Base-by-base conservation (phyloP, 2,888 invertebrate genomes). In the Rhagium mordax region DNA sequence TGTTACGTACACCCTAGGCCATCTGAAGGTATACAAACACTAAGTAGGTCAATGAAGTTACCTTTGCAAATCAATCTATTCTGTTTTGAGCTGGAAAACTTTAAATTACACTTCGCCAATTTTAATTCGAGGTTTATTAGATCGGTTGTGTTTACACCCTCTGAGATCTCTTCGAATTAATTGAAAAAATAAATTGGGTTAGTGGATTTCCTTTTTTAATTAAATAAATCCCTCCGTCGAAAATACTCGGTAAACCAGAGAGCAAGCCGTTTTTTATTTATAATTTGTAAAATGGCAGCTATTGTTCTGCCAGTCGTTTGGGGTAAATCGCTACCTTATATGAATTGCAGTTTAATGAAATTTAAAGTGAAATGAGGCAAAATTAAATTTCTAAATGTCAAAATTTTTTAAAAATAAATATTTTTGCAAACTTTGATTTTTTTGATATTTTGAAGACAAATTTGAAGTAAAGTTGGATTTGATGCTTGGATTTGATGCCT, bases 31-130 rank as follows among this genome's bases (percentile, higher is more conserved):
- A 24, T 4, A 24, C 15, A 4, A n/a, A 18, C 16, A 33, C 33
- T 29, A 16, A 33, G 33, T 59, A 33, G 33, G 21, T 33, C 8
- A 33, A 33, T 15, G 41, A 41, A 33, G 20, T 59, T 59, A 33
- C 16, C 59, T 59, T 59, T 59, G 15, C 33, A 18, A 59, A 18
- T 16, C 16, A 59, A 59, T 27, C 29, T 29, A 33, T 33, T 59
- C 33, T 59, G 13, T 33, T 29, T 15, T 33, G 33, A 59, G 33
- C 13, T 33, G 24, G 33, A 33, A 27, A 59, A 59, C 29, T 59
- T 59, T 33, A 33, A 59, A 18, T 18, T 15, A n/a, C 7, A 33
- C 27, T 33, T 33, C 33, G 16, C 15, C 33, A 1, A 29, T 59
- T 18, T 59, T 59, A 59, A 59, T 3, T n/a, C 15, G 29, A 13